Evolutionary conservation across 2,113 vertebrate genomes (phyloP).

Genomic region (Mungos mungo): DNA sequence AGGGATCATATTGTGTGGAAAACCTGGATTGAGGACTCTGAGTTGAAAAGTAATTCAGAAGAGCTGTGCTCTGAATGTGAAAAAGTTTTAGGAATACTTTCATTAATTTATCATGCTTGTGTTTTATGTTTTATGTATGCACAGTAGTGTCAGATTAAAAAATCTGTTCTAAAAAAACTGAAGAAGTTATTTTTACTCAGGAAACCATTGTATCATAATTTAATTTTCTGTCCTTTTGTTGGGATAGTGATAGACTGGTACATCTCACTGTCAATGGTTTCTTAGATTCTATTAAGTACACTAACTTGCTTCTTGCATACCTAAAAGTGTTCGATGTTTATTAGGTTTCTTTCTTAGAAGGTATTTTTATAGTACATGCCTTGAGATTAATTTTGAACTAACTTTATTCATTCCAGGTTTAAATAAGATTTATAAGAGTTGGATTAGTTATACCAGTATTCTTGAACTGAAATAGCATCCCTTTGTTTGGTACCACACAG

Average conservation of each 20-base stretch:
- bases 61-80: background rate
- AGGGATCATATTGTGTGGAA: background rate
- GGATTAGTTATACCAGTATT: background rate
- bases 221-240: background rate
- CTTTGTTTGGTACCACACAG: conserved; percentile 15
- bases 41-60: background rate
- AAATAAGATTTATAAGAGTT: conserved; percentile 40
- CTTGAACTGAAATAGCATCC: background rate
- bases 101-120: background rate
- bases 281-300: background rate
- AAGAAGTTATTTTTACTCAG: conserved; percentile 44
- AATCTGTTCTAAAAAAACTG: conserved; percentile 9
- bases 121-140: conserved; percentile 23
- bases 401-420: conserved; percentile 37
- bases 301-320: conserved; percentile 34
- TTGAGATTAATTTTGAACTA: conserved; percentile 10
- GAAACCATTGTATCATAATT: background rate
- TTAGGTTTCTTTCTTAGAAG: conserved; percentile 53
- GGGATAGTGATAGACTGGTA: background rate
- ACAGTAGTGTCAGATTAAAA: background rate
- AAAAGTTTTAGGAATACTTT: conserved; percentile 51
- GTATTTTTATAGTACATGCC: background rate
- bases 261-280: background rate
- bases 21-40: background rate
- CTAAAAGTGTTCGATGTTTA: conserved; percentile 21